Evolutionary conservation across 1,140 invertebrate genomes (phyloP).

Genomic region (Drosophila nebulosa): DNA sequence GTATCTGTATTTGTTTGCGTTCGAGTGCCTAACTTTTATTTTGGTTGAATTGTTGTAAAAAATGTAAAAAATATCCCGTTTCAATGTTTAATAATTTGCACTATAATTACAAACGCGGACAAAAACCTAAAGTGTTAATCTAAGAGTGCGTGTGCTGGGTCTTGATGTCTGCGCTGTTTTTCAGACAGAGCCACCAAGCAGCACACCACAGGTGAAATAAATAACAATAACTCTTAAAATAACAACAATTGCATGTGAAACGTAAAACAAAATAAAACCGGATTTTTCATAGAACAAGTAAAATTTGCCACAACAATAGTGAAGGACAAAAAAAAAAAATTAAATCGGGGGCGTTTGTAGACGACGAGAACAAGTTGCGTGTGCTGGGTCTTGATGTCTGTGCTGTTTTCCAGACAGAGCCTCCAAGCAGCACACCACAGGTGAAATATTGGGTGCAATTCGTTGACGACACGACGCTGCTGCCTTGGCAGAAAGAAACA

Average conservation of each 20-base stretch:
- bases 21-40: too few species aligned
- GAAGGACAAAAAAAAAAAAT: slow-evolving; percentile 40
- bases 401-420: slow-evolving; percentile 67
- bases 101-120: too few species aligned
- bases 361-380: slow-evolving; percentile 65
- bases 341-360: slow-evolving; percentile 45
- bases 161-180: slow-evolving; percentile 72
- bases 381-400: slow-evolving; percentile 70
- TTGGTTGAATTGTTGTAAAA: too few species aligned
- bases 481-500: slow-evolving; percentile 49
- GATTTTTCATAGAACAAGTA: not conserved
- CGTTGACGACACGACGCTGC: slow-evolving; percentile 39
- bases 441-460: slow-evolving; percentile 75
- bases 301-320: not conserved
- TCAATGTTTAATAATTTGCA: too few species aligned
- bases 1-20: too few species aligned
- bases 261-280: not conserved
- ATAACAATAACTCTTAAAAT: not conserved
- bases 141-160: slow-evolving; percentile 54
- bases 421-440: slow-evolving; percentile 44
- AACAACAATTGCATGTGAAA: slow-evolving; percentile 8
- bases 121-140: too few species aligned
- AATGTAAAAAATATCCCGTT: too few species aligned
- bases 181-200: slow-evolving; percentile 48
- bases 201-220: slow-evolving; percentile 45